Evolutionary conservation across 2,797 vertebrate genomes (phyloP).

Genomic region (Ambastaia sidthimunki): DNA sequence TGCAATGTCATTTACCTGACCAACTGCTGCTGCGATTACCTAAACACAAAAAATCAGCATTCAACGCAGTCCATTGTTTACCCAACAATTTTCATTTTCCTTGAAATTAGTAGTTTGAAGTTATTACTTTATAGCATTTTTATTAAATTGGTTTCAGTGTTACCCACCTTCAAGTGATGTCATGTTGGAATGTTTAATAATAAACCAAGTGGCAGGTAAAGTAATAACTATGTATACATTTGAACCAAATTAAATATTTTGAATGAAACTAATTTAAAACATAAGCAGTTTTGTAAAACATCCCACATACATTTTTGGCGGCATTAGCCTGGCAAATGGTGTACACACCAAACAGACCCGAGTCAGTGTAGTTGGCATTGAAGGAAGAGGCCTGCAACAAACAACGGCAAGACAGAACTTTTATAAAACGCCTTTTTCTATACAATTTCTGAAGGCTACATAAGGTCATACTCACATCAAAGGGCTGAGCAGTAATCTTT

Average conservation of each 20-base stretch:
- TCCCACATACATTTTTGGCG: slow-evolving; percentile 83
- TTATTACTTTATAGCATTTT: too few species aligned
- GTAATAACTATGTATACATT: too few species aligned
- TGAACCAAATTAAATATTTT: too few species aligned
- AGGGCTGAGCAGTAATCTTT: slow-evolving; percentile 84
- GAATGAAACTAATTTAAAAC: too few species aligned
- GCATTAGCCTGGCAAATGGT: slow-evolving; percentile 83
- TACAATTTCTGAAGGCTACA: not conserved
- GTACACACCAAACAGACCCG: slow-evolving; percentile 93
- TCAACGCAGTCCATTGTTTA: not conserved
- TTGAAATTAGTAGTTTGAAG: not conserved
- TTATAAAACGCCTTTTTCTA: not conserved
- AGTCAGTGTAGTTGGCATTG: slow-evolving; percentile 90
- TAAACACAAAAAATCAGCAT: slow-evolving; percentile 60
- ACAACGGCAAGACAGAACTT: not conserved
- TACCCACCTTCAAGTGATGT: not conserved
- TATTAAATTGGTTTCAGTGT: not conserved
- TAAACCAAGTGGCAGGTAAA: not conserved
- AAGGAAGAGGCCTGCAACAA: slow-evolving; percentile 85
- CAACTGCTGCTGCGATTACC: slow-evolving; percentile 90
- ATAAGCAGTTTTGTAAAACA: not conserved
- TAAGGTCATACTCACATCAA: slow-evolving; percentile 83
- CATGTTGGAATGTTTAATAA: too few species aligned
- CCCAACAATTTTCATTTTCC: not conserved
- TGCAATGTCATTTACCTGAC: slow-evolving; percentile 85